A percentile compares a stretch with the other conserved stretches of the same genome.
Evolutionary conservation across 2,797 vertebrate genomes (phyloP).

Genomic region (Mycteria americana): DNA sequence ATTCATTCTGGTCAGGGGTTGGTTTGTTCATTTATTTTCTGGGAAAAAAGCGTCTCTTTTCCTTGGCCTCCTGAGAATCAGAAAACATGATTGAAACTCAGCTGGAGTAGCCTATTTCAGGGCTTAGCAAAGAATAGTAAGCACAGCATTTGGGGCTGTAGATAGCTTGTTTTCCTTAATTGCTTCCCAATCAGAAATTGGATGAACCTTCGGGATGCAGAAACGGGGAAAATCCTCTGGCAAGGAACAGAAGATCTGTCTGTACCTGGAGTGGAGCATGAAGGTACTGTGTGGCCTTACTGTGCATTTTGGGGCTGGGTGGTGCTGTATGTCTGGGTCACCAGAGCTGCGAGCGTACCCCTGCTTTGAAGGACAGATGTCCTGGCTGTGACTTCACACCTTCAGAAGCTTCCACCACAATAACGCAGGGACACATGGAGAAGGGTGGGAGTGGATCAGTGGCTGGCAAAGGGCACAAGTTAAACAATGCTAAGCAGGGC

Average conservation of each 20-base stretch:
- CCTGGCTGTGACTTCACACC: not conserved
- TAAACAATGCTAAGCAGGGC: not conserved
- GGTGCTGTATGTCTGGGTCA: not conserved
- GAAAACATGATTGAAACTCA: not conserved
- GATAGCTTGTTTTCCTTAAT: conserved; percentile 68
- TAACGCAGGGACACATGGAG: not conserved
- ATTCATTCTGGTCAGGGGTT: not conserved
- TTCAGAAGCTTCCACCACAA: not conserved
- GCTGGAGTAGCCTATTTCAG: not conserved
- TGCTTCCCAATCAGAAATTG: conserved; percentile 85
- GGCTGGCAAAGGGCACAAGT: not conserved
- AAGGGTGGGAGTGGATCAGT: not conserved
- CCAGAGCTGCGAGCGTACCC: not conserved
- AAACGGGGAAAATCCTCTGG: conserved; percentile 97
- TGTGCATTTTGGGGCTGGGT: not conserved
- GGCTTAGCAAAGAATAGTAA: not conserved
- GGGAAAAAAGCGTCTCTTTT: not conserved
- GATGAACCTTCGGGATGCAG: conserved; percentile 98
- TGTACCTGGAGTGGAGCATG: conserved; percentile 95
- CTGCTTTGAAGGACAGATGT: not conserved
- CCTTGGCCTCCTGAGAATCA: not conserved
- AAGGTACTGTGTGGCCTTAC: conserved; percentile 80
- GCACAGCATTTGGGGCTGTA: not conserved
- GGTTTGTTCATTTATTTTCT: conserved; percentile 9
- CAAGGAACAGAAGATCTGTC: conserved; percentile 98